Base-by-base conservation (phyloP, 2,113 vertebrate genomes). In the Grammomys dolichurus region DNA sequence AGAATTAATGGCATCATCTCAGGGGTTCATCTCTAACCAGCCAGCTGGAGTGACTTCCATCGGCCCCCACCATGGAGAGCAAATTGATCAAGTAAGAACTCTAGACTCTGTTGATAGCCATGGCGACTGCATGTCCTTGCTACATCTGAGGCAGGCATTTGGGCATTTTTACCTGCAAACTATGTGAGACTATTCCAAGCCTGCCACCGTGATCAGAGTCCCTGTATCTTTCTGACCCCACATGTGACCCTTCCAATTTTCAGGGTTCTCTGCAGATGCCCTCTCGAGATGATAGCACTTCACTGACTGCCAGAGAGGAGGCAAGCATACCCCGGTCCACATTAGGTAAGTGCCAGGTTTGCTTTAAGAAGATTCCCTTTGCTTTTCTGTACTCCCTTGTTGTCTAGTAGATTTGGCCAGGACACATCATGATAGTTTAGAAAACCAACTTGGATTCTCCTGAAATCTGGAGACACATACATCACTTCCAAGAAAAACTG, bases 31-130 rank as follows among this genome's bases (percentile, higher is more conserved):
- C 73, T 87, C 89, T 65, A 89, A 78, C 69, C 97, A 76, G 4
- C 76, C 63, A 33, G 58, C 56, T 13, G 86, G 92, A 60, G 73
- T 78, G 8, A 65, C 95, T 17, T 87, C 94, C 46, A 3, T 43
- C 9, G 4, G 86, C 24, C 95, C 98, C 72, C 98, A 98, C 65
- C 98, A 98, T 51, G 98, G 99, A 97, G 98, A 99, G 60, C 98
- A 98, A 56, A 98, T 99, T 20, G 96, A 99, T 63, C 98, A 99
- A 98, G 99, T 99, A 98, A 98, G 98, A 95, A 40, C 36, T 3
- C 0, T 58, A 54, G 4, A 1, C 46, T 63, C 58, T 0, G 40
- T 84, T 70, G 31, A 3, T 69, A 43, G 70, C n/a, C 65, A 33
- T 51, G 6, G 54, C 8, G 17, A 87, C 19, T 85, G 58, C 54